Base-by-base conservation (phyloP, 2,888 invertebrate genomes). In the Lasioglossum marginatum region DNA sequence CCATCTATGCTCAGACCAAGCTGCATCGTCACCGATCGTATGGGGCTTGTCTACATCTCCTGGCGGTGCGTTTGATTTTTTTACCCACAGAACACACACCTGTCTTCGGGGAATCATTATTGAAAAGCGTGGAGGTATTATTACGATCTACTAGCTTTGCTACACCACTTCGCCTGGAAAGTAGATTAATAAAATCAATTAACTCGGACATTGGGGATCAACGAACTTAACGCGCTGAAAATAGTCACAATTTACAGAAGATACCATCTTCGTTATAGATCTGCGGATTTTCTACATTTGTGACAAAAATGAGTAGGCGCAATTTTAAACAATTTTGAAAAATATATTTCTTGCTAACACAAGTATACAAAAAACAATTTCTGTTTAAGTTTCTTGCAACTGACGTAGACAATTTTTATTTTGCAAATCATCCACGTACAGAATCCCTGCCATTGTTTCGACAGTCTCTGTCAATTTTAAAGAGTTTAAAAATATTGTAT, bases 61-160 rank as follows among this genome's bases (percentile, higher is more conserved):
- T 27, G 83, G 88, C 91, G 90, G 90, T 76, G 68, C 91, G 77
- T 91, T 90, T 90, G 90, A 90, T 72, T 90, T 78, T 57, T 71
- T 77, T 37, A 5, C 75, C 48, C 37, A 71, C 63, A 66, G 63
- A 19, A 37, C 14, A 76, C 57, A 57, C 45, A 63, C 77, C 31
- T 68, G 75, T 16, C 52, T 40, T 82, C 19, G 68, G 68, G 63
- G 73, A 60, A 73, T 73, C 68, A 31, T 57, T 48, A 77, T 63
- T 31, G n/a, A 31, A 63, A 63, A 14, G 2, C 31, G 27, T 14
- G 0, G 60, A 63, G 31, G 14, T 63, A 27, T 27, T 63, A 63
- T 31, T 27, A 63, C 60, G 60, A 63, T 63, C 14, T 27, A 31
- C 16, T 5, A 60, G n/a, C n/a, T 27, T 60, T 27, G 3, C 60